Base-by-base conservation (phyloP, 2,113 vertebrate genomes). In the Xiphias gladius region DNA sequence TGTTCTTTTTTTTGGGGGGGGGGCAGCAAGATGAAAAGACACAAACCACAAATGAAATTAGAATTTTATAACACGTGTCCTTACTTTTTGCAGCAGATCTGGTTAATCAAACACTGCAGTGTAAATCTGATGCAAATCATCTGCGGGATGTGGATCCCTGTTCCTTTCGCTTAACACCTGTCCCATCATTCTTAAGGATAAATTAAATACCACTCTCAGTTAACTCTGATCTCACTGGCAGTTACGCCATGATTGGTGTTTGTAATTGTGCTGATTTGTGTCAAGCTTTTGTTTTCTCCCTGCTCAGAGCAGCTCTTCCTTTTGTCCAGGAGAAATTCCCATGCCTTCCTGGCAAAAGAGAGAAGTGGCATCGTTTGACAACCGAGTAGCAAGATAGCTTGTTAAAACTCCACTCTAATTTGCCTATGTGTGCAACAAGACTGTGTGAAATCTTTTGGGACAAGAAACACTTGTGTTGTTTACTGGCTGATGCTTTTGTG, bases 271-370 rank as follows among this genome's bases (percentile, higher is more conserved):
- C 69, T 65, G 69, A 73, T 78, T 88, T 88, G 76, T 84, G 83
- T 90, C 83, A 63, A 73, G 82, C 86, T 77, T 86, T 83, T 86
- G 67, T 85, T 79, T 82, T 69, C 71, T 63, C 24, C 37, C 59
- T 54, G 24, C 83, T 84, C 41, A 30, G 62, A 85, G 85, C 73
- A 9, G 67, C 75, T 85, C 76, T 77, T 91, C 71, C 69, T 86
- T 93, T 94, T 92, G 88, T 91, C 77, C 66, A 43, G 54, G 73
- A 80, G 73, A 92, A 91, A 86, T 93, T 94, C 93, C 91, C 93
- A 94, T 92, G 91, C 79, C 83, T 91, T 71, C 54, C 62, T 37
- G 69, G 70, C 73, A 70, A 90, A 88, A 90, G 83, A 48, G 46
- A 86, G 59, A 85, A 83, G 86, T 76, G 80, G 86, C 84, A 88